Evolutionary conservation across 1,140 invertebrate species (phyloP), one percentile per base, ranked within the genome.

Genomic region (Diorhabda elongata): DNA sequence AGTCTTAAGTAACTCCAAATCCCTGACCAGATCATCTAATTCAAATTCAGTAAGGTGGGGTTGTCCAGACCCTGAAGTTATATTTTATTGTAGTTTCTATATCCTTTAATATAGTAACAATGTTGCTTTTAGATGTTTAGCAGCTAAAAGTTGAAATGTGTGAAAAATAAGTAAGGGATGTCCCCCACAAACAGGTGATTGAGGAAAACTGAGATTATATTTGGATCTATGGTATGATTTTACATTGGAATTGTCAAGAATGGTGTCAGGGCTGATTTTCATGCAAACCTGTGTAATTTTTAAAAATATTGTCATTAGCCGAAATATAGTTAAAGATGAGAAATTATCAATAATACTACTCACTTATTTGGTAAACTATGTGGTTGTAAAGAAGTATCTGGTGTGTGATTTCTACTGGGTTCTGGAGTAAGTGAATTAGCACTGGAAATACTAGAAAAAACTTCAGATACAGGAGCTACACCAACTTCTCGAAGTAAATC

Each of bases 401-500:
- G 92, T 57, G 92, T 94, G 71, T 90, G 88, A 73, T 90, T 91
- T 73, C 86, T 85, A 73, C 91, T 92, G 69, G 90, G 89, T 75
- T 91, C 89, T 8, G 88, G 87, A 43, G 91, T 89, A 58, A 91
- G 80, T n/a, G 91, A 93, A 72, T 91, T 89, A 78, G 91, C 87
- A 77, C 91, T 93, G n/a, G 92, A 92, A 64, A 94, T 84, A 72
- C 90, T 93, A 4, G 91, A 93, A 58, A 93, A 80, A 7, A 94
- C 91, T 81, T 93, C 92, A 80, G 92, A 92, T 7, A 94, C 90
- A 43, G 93, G 92, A 9, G 92, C 91, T 69, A 95, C 90, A 56
- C 92, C 92, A 66, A 95, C 83, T 2, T 91, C 93, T 3, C 90
- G 91, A 52, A 95, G 83, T 89, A 94, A 91, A 75, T 93, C 91